phyloP scores from a whole-genome alignment of 2,797 vertebrate genomes.

The Rhynchotus rufescens region DNA sequence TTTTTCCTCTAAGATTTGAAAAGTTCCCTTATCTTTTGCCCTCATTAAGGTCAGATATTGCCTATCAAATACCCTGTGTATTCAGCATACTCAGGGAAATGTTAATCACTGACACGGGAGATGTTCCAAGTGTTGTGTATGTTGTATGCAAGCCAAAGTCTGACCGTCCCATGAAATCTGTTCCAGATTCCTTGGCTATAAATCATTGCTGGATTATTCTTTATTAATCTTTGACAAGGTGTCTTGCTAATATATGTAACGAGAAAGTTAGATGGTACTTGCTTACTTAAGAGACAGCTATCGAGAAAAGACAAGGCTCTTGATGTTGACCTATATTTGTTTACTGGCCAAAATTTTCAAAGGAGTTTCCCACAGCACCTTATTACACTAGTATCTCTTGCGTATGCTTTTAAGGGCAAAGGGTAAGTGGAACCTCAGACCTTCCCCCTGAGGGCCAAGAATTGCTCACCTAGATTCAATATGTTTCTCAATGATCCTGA shows the following conservation, averaged over 20 bases:
- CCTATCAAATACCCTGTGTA: conserved; percentile 14
- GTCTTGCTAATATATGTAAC: not conserved
- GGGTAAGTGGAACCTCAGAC: not conserved
- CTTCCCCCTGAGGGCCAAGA: not conserved
- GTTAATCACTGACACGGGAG: conserved; percentile 62
- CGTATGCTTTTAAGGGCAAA: not conserved
- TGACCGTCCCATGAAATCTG: conserved; percentile 47
- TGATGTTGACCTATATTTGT: not conserved
- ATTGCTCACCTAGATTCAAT: not conserved
- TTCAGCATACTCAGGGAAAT: conserved; percentile 52
- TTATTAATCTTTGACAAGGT: conserved; percentile 20
- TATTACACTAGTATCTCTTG: not conserved
- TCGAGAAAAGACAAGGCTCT: not conserved
- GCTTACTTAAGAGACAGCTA: not conserved
- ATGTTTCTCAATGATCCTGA: conserved; percentile 2
- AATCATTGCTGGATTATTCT: conserved; percentile 37
- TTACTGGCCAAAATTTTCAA: not conserved
- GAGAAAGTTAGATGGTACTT: not conserved
- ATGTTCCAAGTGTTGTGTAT: conserved; percentile 38
- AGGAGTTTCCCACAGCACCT: not conserved
- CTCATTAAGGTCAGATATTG: conserved; percentile 30
- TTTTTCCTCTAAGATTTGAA: not conserved
- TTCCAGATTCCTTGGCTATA: conserved; percentile 22
- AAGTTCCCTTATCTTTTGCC: conserved; percentile 40
- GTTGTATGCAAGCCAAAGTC: conserved; percentile 30